phyloP scores from a whole-genome alignment of 92 coral and sea anemone genomes.

The Diadumene lineata region DNA sequence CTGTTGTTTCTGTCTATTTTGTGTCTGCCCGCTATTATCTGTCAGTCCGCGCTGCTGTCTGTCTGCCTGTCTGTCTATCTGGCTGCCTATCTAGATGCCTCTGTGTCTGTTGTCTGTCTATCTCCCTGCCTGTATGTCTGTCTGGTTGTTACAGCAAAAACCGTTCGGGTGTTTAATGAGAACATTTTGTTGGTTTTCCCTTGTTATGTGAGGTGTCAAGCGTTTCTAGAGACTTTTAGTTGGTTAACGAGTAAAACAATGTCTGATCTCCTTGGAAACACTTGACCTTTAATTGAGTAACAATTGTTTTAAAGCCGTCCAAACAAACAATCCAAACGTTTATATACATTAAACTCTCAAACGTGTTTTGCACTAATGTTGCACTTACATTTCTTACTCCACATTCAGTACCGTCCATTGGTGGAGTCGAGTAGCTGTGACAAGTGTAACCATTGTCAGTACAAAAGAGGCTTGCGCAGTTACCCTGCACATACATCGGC shows the following conservation, averaged over 20 bases:
- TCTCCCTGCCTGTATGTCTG: not conserved
- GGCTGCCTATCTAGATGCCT: not conserved
- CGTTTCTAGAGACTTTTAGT: too few relatives aligned
- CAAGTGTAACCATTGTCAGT: conserved; percentile 22
- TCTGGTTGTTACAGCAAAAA: too few relatives aligned
- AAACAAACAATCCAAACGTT: too few relatives aligned
- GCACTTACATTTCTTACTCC: conserved; percentile 66
- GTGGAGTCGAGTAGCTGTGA: conserved; percentile 51
- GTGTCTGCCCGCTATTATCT: too few relatives aligned
- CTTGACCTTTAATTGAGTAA: too few relatives aligned
- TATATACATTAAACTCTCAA: not conserved
- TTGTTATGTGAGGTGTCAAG: too few relatives aligned
- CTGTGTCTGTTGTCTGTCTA: not conserved
- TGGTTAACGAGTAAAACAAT: too few relatives aligned
- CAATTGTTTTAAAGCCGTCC: too few relatives aligned
- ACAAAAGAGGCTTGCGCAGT: conserved; percentile 66
- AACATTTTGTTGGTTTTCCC: too few relatives aligned
- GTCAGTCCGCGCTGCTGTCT: not conserved
- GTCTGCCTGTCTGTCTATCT: not conserved
- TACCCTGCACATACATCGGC: conserved; percentile 26
- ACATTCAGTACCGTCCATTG: conserved; percentile 86
- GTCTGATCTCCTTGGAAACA: too few relatives aligned
- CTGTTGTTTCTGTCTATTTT: too few relatives aligned
- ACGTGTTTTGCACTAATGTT: not conserved
- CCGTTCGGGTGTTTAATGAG: too few relatives aligned